These are phyloP conservation scores for Ptilorrhoa leucosticta DNA, from an alignment of 2,113 vertebrate species.

Conservation along the genomic window DNA sequence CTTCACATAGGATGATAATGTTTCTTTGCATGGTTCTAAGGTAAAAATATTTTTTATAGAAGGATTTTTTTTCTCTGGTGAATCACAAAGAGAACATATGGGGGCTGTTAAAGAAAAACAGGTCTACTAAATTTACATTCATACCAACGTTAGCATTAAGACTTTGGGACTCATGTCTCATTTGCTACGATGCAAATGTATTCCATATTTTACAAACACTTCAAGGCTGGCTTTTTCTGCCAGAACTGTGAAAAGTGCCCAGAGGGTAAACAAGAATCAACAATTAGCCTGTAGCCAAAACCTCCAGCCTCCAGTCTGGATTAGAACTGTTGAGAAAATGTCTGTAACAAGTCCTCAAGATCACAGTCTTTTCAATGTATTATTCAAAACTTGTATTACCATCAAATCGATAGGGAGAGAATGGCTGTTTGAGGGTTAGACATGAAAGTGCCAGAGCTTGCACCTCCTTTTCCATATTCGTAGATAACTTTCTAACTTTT, in stretches of 20 bases:
- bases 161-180: neutral
- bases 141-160: neutral
- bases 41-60: neutral
- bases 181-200: neutral
- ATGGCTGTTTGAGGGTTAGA: neutral
- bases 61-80: neutral
- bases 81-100: neutral
- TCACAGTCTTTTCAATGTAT: neutral
- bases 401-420: neutral
- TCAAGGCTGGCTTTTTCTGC: neutral
- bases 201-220: neutral
- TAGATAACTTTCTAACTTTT: neutral
- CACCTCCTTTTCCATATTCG: neutral
- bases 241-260: constrained; percentile 1
- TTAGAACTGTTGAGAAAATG: neutral
- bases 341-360: neutral
- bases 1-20: neutral
- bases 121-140: constrained; percentile 20
- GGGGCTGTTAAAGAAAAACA: neutral
- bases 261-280: neutral
- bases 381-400: neutral
- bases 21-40: neutral
- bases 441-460: neutral
- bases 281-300: neutral
- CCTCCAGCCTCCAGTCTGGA: neutral